Base-by-base conservation (phyloP, 1,140 invertebrate genomes). In the Pogonomyrmex californicus region DNA sequence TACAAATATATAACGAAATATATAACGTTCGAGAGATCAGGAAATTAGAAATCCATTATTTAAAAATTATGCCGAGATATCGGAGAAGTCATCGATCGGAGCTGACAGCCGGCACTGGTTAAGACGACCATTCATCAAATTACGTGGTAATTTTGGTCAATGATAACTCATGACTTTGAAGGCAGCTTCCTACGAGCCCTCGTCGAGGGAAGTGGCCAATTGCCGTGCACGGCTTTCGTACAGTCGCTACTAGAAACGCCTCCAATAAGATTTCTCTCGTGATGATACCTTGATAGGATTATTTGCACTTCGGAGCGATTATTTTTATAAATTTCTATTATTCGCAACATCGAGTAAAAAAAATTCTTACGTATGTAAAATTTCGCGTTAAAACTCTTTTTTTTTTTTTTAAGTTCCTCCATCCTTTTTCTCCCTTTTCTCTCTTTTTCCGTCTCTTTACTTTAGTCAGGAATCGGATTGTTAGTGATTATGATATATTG, bases 121-220 rank as follows among this genome's bases (percentile, higher is more conserved):
- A 93, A 93, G 91, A 93, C 90, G 87, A 87, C 81, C 87, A 91
- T 90, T 77, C 90, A 89, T 91, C 86, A 92, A 93, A 93, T 94
- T 93, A 93, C 88, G 92, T 89, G 91, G 93, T 94, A 91, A 95
- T 94, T 95, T 94, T 93, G 92, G 91, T 90, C 94, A 94, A 94
- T 94, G 93, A 95, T 94, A 94, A 95, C 93, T 94, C 92, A 92
- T 94, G 94, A 95, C 94, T 95, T 95, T 95, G 94, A 94, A 94
- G 94, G 93, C 92, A 93, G 92, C 93, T 94, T 94, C 94, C 94
- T 94, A 94, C 94, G 93, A 94, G 91, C 92, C 91, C 93, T 91
- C 92, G 90, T 70, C 85, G 92, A 94, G 93, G 94, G 94, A 95
- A 95, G 94, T 95, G 87, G 92, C 92, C 94, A 92, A 95, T 95